These are phyloP conservation scores for Orientallactaga bullata DNA, from an alignment of 2,113 vertebrate species.

Conservation along the genomic window DNA sequence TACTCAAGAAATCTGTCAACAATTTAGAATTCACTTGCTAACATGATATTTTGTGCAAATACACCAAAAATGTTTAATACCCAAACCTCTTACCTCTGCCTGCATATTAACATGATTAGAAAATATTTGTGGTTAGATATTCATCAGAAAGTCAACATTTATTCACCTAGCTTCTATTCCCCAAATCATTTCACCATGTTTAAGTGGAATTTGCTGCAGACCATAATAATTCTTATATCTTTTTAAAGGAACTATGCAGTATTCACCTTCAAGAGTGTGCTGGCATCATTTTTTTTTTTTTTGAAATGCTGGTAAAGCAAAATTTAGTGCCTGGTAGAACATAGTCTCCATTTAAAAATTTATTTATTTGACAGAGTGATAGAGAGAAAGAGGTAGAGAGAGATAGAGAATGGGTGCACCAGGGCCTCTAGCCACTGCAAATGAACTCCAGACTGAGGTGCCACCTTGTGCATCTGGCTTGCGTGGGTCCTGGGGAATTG, in stretches of 20 bases:
- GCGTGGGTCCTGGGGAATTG: too few relatives aligned
- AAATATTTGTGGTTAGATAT: constrained; percentile 78
- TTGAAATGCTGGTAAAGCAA: neutral
- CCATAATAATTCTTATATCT: constrained; percentile 41
- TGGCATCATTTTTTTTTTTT: neutral
- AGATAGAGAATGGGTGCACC: too few relatives aligned
- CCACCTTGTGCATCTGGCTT: too few relatives aligned
- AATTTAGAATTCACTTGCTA: constrained; percentile 70
- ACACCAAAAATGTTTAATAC: constrained; percentile 66
- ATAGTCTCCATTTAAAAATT: neutral
- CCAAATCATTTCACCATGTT: constrained; percentile 57
- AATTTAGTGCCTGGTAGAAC: constrained; percentile 15
- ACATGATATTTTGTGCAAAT: constrained; percentile 78
- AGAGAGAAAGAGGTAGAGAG: too few relatives aligned
- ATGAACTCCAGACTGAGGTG: too few relatives aligned
- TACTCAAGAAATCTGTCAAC: constrained; percentile 40
- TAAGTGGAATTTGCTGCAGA: constrained; percentile 62
- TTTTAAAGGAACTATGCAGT: constrained; percentile 17
- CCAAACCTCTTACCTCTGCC: constrained; percentile 59
- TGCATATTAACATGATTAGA: constrained; percentile 66
- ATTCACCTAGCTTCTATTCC: constrained; percentile 67
- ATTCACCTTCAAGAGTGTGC: neutral
- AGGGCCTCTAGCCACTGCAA: too few relatives aligned
- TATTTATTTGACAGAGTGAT: too few relatives aligned
- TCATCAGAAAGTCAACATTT: constrained; percentile 76